A percentile compares a stretch with the other conserved stretches of the same genome.
Conservation (phyloP, 2,888 invertebrate genomes). For the Aspidiotus rigidus region DNA sequence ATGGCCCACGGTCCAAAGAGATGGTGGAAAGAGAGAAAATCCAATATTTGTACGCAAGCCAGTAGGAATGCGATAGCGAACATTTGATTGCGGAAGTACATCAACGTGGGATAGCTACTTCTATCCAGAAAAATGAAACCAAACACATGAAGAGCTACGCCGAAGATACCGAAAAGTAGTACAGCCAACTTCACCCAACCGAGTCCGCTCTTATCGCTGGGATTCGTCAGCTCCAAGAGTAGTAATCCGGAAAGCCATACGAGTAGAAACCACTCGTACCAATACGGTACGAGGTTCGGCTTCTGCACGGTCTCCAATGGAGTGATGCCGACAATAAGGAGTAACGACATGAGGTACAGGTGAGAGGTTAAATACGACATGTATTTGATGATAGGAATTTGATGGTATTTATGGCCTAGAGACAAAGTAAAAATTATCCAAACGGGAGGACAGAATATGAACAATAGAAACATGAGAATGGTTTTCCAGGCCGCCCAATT, state of each 20-base stretch:
- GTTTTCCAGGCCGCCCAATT: conserved; percentile 95
- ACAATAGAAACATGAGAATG: conserved; percentile 81
- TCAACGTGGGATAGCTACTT: conserved; percentile 70
- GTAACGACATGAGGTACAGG: conserved; percentile 88
- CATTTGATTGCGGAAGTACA: conserved; percentile 94
- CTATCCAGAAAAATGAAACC: conserved; percentile 46
- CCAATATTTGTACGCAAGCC: conserved; percentile 94
- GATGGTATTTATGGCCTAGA: conserved; percentile 87
- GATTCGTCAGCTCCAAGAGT: conserved; percentile 92
- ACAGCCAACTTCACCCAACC: conserved; percentile 89
- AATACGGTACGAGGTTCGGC: conserved; percentile 67
- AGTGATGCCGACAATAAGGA: conserved; percentile 80
- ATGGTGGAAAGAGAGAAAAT: conserved; percentile 97
- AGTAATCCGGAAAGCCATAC: conserved; percentile 91
- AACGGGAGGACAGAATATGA: conserved; percentile 88
- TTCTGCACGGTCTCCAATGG: conserved; percentile 77
- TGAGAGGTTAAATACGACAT: conserved; percentile 99
- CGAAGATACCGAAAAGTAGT: conserved; percentile 77
- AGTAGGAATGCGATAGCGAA: conserved; percentile 90
- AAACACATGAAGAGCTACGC: conserved; percentile 77
- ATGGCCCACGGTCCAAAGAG: conserved; percentile 99
- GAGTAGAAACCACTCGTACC: conserved; percentile 84
- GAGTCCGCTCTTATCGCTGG: conserved; percentile 92
- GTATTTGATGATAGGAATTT: conserved; percentile 98
- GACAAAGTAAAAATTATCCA: conserved; percentile 95